A percentile compares a stretch with the other conserved stretches of the same genome.
Conservation (phyloP, 2,113 vertebrate genomes). For the Synodontis membranacea region DNA sequence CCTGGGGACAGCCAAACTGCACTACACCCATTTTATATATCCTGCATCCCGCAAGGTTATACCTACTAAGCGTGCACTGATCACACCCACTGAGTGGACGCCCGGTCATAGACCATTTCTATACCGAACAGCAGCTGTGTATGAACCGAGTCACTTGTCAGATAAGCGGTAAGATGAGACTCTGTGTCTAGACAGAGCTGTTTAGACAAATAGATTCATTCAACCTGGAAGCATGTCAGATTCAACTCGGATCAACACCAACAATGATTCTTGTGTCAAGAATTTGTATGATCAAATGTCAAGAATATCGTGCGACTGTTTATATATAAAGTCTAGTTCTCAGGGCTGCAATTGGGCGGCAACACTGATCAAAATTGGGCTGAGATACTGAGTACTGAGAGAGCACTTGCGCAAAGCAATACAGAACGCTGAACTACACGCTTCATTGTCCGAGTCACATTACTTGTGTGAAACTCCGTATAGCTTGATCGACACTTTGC, state of each 20-base stretch:
- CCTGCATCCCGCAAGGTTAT: slow-evolving; percentile 26
- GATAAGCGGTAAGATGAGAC: not conserved
- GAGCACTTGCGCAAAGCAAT: not conserved
- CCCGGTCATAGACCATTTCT: not conserved
- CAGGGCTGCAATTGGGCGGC: not conserved
- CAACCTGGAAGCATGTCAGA: not conserved
- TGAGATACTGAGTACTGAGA: not conserved
- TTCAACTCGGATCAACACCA: not conserved
- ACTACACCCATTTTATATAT: slow-evolving; percentile 61
- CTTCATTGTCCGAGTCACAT: not conserved
- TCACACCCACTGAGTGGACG: slow-evolving; percentile 49
- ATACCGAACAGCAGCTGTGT: not conserved
- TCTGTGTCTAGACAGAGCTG: not conserved
- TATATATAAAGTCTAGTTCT: not conserved
- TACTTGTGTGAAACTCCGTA: not conserved
- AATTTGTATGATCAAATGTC: not conserved
- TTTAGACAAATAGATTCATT: not conserved
- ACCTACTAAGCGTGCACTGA: slow-evolving; percentile 26
- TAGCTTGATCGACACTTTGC: slow-evolving; percentile 7
- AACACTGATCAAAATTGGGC: not conserved
- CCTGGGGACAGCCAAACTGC: slow-evolving; percentile 61
- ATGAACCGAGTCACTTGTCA: not conserved
- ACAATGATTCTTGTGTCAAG: not conserved
- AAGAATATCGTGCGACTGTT: not conserved
- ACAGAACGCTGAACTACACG: not conserved